Conservation (phyloP, 2,113 vertebrate species). For the Sigmodon hispidus region DNA sequence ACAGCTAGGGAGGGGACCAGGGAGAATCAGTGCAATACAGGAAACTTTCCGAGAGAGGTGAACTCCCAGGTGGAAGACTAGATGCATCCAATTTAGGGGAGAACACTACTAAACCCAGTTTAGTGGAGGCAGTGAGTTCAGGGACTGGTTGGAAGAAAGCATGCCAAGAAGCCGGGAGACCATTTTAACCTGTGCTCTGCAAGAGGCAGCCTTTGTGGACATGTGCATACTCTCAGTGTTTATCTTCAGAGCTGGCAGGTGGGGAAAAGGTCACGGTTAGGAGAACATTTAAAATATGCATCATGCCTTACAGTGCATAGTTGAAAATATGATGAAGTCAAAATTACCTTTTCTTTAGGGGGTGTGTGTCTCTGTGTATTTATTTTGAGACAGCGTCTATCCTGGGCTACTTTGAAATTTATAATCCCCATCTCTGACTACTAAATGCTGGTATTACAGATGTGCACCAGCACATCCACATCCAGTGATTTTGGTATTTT, state of each 20-base stretch:
- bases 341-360: conserved; percentile 21
- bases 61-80: not conserved
- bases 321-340: conserved; percentile 3
- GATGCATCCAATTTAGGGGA: not conserved
- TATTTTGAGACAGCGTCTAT: not conserved
- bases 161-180: not conserved
- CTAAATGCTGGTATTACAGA: not conserved
- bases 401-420: not conserved
- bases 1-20: not conserved
- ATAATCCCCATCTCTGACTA: not conserved
- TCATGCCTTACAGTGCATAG: not conserved
- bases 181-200: not conserved
- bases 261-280: not conserved
- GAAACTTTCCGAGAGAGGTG: conserved; percentile 40
- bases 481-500: conserved; percentile 15
- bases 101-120: too few relatives aligned
- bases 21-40: not conserved
- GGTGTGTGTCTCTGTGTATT: not conserved
- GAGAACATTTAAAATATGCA: not conserved
- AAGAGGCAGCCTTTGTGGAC: not conserved
- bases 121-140: not conserved
- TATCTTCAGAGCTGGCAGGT: not conserved
- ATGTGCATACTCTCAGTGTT: not conserved
- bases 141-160: not conserved
- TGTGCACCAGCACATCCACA: not conserved